Evolutionary conservation across 2,797 vertebrate species (phyloP).

Genomic region (Falco naumanni): DNA sequence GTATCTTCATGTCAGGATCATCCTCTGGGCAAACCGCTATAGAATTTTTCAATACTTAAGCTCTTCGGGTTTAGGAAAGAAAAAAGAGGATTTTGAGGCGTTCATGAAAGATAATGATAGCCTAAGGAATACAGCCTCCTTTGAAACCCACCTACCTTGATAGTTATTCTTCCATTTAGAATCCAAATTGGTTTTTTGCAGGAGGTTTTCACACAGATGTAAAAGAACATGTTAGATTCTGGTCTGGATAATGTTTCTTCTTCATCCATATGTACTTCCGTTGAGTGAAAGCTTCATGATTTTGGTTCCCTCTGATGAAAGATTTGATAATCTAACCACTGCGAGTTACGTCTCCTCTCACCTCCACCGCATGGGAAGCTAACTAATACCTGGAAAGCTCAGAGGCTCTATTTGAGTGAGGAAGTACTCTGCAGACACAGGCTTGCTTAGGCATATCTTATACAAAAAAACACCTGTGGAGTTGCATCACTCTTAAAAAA

Average conservation of each 20-base stretch:
- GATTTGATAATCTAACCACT: background rate
- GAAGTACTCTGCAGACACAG: background rate
- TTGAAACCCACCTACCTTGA: background rate
- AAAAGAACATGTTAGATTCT: background rate
- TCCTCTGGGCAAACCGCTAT: background rate
- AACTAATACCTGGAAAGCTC: background rate
- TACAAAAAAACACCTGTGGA: background rate
- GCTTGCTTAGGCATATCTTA: background rate
- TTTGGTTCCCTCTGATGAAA: background rate
- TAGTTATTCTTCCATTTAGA: background rate
- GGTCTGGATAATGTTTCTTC: background rate
- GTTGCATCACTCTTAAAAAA: background rate
- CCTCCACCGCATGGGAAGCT: background rate
- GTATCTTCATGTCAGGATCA: background rate
- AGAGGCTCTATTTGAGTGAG: background rate
- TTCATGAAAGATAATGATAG: background rate
- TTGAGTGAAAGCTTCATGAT: background rate
- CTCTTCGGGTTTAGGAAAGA: background rate
- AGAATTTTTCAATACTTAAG: background rate
- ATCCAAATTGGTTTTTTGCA: background rate
- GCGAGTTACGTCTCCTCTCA: background rate
- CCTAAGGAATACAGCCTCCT: background rate
- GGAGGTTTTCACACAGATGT: background rate
- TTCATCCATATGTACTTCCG: background rate
- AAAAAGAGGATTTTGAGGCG: background rate